Base-by-base conservation (phyloP, 2,113 vertebrate genomes). In the Struthio camelus region DNA sequence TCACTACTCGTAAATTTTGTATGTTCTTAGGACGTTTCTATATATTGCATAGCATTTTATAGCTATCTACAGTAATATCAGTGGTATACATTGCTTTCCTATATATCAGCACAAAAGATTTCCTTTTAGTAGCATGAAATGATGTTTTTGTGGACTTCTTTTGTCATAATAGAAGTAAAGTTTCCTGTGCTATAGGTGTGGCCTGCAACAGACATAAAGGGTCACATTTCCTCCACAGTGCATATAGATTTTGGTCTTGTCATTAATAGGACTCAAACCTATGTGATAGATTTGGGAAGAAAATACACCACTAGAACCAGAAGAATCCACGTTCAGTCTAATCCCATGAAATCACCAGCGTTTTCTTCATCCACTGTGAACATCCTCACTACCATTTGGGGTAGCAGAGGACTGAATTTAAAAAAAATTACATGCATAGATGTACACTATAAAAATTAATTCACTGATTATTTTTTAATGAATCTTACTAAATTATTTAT, bases 401-500 rank as follows among this genome's bases (percentile, higher is more conserved):
- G 56, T 79, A 80, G 78, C 27, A 40, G 83, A 92, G 70, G 87
- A 87, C 73, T 71, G 77, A 83, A 80, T 84, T 81, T 61, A 73
- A 38, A 78, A 38, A 78, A 89, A 96, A 78, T 66, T 66, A 72
- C 27, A 6, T 64, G 34, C 79, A 38, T 84, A 93, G 93, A 86
- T 28, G 79, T 81, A 85, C 61, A 28, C 92, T 87, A 87, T 50
- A 64, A 81, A 96, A 85, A 95, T 94, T 92, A 71, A 85, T 95
- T 96, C 72, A 27, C 69, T 95, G 80, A 83, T 96, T 95, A 94
- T 96, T 94, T 96, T 95, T 87, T 80, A 97, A 95, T 89, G 71
- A 86, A 62, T 89, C 90, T 87, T 92, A 27, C 77, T 97, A 66
- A 96, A 96, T 96, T 96, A 96, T 97, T 96, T 97, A 97, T 97